A percentile compares a stretch with the other conserved stretches of the same genome.
Evolutionary conservation across 2,797 vertebrate species (phyloP).

Genomic region (Phalloptychus januarius): DNA sequence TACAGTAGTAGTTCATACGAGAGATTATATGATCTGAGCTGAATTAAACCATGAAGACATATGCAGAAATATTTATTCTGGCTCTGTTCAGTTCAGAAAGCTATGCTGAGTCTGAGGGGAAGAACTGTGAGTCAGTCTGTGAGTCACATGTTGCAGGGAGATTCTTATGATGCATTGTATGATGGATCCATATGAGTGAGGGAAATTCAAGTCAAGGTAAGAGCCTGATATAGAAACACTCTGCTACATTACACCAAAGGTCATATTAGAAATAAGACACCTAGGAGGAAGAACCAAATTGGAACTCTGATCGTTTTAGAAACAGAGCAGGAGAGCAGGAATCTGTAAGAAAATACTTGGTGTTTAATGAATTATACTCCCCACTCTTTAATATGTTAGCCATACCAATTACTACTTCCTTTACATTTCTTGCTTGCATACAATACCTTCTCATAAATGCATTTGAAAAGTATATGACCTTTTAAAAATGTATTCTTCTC

Average conservation of each 20-base stretch:
- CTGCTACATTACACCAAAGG: conserved; percentile 49
- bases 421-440: background rate
- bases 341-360: conserved; percentile 17
- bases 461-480: background rate
- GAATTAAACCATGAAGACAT: background rate
- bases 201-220: conserved; percentile 63
- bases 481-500: background rate
- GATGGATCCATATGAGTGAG: conserved; percentile 39
- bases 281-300: conserved; percentile 19
- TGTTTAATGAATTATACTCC: conserved; percentile 17
- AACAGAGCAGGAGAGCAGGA: background rate
- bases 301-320: conserved; percentile 14
- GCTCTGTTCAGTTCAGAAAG: conserved; percentile 30
- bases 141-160: conserved; percentile 65
- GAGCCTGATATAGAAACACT: conserved; percentile 38
- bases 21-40: background rate
- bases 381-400: conserved; percentile 13
- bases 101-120: conserved; percentile 34
- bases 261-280: conserved; percentile 44
- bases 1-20: background rate
- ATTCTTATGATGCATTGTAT: conserved; percentile 48
- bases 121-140: conserved; percentile 57
- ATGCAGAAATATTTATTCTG: background rate
- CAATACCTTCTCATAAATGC: conserved; percentile 7
- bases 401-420: conserved; percentile 3